A percentile compares a stretch with the other conserved stretches of the same genome.
Evolutionary conservation across 2,888 invertebrate species (phyloP).

Genomic region (Cremastinae sp.): DNA sequence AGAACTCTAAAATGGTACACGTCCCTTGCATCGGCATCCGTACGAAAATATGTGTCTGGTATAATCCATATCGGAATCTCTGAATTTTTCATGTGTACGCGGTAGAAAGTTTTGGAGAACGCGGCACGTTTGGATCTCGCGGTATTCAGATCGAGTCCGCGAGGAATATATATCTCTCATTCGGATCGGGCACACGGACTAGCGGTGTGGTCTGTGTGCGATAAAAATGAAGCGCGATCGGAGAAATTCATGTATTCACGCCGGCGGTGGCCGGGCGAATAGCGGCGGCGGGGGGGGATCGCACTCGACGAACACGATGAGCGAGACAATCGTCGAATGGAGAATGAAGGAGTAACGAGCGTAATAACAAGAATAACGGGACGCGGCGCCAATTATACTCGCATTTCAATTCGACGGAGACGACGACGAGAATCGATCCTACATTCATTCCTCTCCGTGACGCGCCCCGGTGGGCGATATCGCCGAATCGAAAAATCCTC

Average conservation of each 20-base stretch:
- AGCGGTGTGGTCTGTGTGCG: constrained; percentile 2
- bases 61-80: constrained; percentile 5
- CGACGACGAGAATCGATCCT: constrained; percentile 1
- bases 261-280: neutral
- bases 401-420: constrained; percentile 61
- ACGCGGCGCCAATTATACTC: constrained; percentile 64
- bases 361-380: constrained; percentile 63
- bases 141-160: neutral
- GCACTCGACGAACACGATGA: neutral
- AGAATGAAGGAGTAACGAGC: constrained; percentile 53
- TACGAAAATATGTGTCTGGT: no score
- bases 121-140: no score
- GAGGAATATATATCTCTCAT: neutral
- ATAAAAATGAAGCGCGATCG: neutral
- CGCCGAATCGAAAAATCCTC: no score
- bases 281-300: neutral
- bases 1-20: no score
- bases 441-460: neutral
- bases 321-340: constrained; percentile 30
- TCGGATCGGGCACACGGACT: neutral
- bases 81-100: constrained; percentile 47
- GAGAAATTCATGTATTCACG: constrained; percentile 40
- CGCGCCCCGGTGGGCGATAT: neutral
- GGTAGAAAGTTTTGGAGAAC: constrained; percentile 5
- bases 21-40: no score